Conservation (phyloP, 2,113 vertebrate species). For the Bothrops jararaca region DNA sequence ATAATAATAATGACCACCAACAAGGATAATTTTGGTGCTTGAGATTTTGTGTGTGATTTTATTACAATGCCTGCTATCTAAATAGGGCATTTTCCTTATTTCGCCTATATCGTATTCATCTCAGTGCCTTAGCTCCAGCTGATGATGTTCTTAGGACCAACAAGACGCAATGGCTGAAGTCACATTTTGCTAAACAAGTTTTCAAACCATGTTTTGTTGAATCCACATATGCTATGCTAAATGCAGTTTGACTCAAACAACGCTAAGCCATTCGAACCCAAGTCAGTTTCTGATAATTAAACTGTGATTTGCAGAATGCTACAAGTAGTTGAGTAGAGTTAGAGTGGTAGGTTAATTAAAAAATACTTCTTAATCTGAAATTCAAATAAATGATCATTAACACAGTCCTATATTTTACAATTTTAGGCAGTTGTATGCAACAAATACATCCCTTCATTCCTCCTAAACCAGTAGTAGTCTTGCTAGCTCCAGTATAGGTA, state of each 20-base stretch:
- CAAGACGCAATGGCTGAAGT: too few species aligned
- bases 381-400: neutral
- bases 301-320: neutral
- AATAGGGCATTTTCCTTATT: neutral
- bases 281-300: too few species aligned
- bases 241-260: too few species aligned
- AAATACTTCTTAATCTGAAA: neutral
- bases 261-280: too few species aligned
- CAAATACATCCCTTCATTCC: neutral
- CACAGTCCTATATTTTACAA: neutral
- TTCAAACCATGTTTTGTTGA: too few species aligned
- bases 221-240: too few species aligned
- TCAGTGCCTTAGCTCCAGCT: neutral
- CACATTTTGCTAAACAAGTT: too few species aligned
- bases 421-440: neutral
- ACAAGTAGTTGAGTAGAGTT: neutral
- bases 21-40: too few species aligned
- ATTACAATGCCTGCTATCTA: neutral
- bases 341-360: neutral
- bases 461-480: neutral
- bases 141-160: too few species aligned
- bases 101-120: neutral
- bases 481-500: neutral
- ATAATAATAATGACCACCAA: too few species aligned
- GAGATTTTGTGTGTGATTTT: neutral